Conservation (phyloP, 2,113 vertebrate species). For the Crotalus tigris region DNA sequence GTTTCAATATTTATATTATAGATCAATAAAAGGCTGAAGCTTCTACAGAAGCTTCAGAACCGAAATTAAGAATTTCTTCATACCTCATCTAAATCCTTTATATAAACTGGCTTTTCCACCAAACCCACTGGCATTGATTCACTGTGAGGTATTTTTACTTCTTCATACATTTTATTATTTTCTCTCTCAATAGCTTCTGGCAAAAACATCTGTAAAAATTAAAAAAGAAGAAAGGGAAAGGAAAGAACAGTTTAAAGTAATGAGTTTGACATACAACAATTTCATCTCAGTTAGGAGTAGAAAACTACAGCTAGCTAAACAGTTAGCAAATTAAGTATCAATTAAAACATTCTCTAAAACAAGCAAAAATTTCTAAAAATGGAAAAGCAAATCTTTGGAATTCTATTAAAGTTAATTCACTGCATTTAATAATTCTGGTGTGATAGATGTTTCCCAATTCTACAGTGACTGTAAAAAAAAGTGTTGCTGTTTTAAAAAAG, state of each 20-base stretch:
- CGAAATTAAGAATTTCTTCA: slow-evolving; percentile 42
- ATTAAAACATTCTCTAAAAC: slow-evolving; percentile 13
- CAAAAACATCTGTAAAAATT: slow-evolving; percentile 81
- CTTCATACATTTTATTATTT: slow-evolving; percentile 92
- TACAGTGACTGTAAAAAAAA: background rate
- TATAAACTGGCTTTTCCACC: slow-evolving; percentile 89
- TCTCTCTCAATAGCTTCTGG: slow-evolving; percentile 90
- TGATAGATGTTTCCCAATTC: background rate
- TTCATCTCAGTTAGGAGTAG: background rate
- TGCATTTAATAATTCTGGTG: background rate
- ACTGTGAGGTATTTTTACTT: slow-evolving; percentile 88
- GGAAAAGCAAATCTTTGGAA: background rate
- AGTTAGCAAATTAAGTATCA: background rate
- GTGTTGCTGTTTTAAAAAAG: background rate
- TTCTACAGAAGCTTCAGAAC: slow-evolving; percentile 4
- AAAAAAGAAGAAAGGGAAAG: slow-evolving; percentile 37
- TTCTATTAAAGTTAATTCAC: background rate
- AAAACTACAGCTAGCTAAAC: background rate
- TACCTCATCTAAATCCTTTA: slow-evolving; percentile 93
- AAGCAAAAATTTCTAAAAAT: background rate
- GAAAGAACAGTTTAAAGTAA: background rate
- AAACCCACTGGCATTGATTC: slow-evolving; percentile 89
- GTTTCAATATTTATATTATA: background rate
- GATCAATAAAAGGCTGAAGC: background rate
- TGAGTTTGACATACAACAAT: slow-evolving; percentile 2